phyloP scores from a whole-genome alignment of 2,797 vertebrate species.

The Xerus rutilus region DNA sequence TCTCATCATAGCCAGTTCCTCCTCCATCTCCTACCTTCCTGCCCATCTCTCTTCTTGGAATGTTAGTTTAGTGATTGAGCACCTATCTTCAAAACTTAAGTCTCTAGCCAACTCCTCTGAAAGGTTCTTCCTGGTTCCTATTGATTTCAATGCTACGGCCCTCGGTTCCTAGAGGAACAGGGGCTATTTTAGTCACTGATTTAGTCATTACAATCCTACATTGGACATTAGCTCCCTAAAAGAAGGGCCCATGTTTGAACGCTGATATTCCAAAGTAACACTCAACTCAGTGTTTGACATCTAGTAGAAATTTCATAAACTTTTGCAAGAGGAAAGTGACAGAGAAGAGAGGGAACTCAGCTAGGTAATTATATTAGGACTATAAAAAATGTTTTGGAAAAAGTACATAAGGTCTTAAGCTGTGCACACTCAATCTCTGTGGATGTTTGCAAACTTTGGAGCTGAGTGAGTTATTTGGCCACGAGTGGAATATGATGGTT shows the following conservation, averaged over 20 bases:
- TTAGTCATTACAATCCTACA: neutral
- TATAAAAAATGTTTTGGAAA: neutral
- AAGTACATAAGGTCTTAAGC: neutral
- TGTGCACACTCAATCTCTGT: neutral
- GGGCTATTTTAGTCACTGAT: neutral
- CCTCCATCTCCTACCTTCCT: neutral
- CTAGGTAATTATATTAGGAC: neutral
- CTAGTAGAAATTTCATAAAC: constrained; percentile 52
- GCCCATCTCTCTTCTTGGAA: neutral
- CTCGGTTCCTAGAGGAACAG: neutral
- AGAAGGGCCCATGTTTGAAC: neutral
- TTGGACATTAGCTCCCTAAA: neutral
- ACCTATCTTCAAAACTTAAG: neutral
- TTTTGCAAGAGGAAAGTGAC: constrained; percentile 7
- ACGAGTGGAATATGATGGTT: neutral
- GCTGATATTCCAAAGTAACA: neutral
- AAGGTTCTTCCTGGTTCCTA: neutral
- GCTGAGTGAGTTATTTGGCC: neutral
- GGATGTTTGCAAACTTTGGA: neutral
- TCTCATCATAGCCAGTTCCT: fast-evolving
- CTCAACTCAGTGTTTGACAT: constrained; percentile 46
- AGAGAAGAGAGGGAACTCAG: neutral
- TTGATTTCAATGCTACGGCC: neutral
- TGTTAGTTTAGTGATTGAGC: neutral
- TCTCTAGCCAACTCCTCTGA: neutral